These are phyloP conservation scores for Osmerus mordax DNA, from an alignment of 2,113 vertebrate species.

Conservation along the genomic window DNA sequence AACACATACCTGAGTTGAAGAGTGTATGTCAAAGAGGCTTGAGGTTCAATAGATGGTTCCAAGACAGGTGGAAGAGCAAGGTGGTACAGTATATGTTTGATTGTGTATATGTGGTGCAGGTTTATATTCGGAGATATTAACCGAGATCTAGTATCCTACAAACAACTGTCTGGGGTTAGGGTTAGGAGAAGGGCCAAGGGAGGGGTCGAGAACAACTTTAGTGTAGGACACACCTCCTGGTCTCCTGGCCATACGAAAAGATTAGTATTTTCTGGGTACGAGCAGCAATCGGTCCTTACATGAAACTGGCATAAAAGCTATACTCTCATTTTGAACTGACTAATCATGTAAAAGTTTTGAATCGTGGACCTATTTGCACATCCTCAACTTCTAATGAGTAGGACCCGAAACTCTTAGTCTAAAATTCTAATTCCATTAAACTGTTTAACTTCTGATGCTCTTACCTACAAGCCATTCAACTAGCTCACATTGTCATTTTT, in stretches of 20 bases:
- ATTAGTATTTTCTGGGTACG: not conserved
- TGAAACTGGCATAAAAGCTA: not conserved
- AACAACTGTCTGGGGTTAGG: slow-evolving; percentile 54
- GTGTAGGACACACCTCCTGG: slow-evolving; percentile 65
- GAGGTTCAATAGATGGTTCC: not conserved
- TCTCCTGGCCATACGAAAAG: slow-evolving; percentile 24
- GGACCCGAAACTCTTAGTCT: no score
- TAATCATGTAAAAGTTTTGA: not conserved
- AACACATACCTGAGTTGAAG: slow-evolving; percentile 48
- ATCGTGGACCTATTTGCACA: not conserved
- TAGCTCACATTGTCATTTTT: slow-evolving; percentile 9
- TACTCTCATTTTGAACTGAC: no score
- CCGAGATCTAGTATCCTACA: slow-evolving; percentile 39
- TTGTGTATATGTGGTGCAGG: slow-evolving; percentile 9
- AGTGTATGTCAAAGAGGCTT: slow-evolving; percentile 14
- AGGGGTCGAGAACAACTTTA: slow-evolving; percentile 56
- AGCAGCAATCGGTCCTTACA: slow-evolving; percentile 1
- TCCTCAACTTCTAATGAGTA: not conserved
- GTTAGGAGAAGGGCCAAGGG: slow-evolving; percentile 59
- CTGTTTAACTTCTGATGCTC: no score
- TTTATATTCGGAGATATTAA: slow-evolving; percentile 38
- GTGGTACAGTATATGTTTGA: not conserved
- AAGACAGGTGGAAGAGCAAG: slow-evolving; percentile 19
- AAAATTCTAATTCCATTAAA: no score
- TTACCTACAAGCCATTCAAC: not conserved